Conservation (phyloP, 64 coral and sea anemone species). For the Montipora capricornis region DNA sequence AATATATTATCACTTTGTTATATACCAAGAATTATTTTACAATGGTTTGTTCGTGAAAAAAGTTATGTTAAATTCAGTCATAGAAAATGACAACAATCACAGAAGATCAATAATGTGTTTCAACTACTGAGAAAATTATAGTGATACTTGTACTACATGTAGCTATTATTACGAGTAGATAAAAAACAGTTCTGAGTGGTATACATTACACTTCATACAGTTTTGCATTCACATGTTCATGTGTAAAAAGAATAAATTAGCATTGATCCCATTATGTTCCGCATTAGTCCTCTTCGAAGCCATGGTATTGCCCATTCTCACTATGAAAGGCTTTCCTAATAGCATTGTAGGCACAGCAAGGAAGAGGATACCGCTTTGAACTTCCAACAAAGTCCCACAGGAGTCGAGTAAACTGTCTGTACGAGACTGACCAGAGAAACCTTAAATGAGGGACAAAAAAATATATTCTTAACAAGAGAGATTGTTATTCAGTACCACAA, state of each 20-base stretch:
- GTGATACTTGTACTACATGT: too few species aligned
- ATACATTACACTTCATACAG: too few species aligned
- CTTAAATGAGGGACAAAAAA: not conserved
- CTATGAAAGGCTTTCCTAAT: not conserved
- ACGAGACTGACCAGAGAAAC: not conserved
- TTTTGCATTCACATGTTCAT: too few species aligned
- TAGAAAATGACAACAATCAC: not conserved
- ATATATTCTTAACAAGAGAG: not conserved
- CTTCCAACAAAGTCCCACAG: not conserved
- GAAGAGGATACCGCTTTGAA: not conserved
- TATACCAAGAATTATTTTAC: not conserved
- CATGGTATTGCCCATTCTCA: not conserved
- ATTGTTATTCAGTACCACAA: too few species aligned
- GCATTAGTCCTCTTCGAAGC: too few species aligned
- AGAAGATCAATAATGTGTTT: not conserved
- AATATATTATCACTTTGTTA: not conserved
- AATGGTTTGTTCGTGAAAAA: not conserved
- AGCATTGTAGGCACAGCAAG: slow-evolving; percentile 17
- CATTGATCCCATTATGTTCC: too few species aligned
- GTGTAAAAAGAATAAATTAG: too few species aligned
- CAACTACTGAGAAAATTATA: not conserved
- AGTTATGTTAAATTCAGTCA: too few species aligned
- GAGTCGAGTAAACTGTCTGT: not conserved
- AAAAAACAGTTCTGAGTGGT: too few species aligned
- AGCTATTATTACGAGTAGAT: too few species aligned